Evolutionary conservation across 2,888 invertebrate genomes (phyloP).

Genomic region (Brachylomia viminalis): DNA sequence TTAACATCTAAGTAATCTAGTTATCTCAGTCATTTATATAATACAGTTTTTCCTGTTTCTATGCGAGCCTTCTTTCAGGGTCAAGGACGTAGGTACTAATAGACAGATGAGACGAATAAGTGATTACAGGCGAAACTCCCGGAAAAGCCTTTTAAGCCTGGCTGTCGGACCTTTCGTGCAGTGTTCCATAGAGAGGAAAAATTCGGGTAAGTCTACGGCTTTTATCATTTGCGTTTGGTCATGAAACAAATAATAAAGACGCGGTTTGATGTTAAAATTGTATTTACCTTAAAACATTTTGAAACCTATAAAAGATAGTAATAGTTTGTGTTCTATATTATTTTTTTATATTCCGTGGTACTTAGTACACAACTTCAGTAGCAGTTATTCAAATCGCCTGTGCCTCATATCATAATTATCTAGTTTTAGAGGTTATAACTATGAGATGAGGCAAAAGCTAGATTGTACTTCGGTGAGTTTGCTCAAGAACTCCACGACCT

Average conservation of each 20-base stretch:
- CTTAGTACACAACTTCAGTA: not conserved
- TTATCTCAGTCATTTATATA: constrained; percentile 8
- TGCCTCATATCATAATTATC: not conserved
- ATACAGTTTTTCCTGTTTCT: constrained; percentile 17
- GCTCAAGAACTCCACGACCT: too few species aligned
- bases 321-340: not conserved
- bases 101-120: constrained; percentile 49
- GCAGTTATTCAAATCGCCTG: not conserved
- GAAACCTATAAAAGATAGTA: not conserved
- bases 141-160: constrained; percentile 47
- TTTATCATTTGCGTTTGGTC: constrained; percentile 18
- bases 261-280: not conserved
- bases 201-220: not conserved
- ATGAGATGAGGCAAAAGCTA: not conserved
- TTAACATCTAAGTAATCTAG: constrained; percentile 16
- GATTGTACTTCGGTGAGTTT: too few species aligned
- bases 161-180: constrained; percentile 41
- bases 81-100: constrained; percentile 36
- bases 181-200: constrained; percentile 31
- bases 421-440: not conserved
- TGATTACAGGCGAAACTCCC: constrained; percentile 39
- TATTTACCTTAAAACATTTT: not conserved
- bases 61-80: constrained; percentile 5
- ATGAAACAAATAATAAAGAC: not conserved
- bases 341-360: not conserved